phyloP scores from a whole-genome alignment of 2,797 vertebrate genomes.

The Anomalospiza imberbis region DNA sequence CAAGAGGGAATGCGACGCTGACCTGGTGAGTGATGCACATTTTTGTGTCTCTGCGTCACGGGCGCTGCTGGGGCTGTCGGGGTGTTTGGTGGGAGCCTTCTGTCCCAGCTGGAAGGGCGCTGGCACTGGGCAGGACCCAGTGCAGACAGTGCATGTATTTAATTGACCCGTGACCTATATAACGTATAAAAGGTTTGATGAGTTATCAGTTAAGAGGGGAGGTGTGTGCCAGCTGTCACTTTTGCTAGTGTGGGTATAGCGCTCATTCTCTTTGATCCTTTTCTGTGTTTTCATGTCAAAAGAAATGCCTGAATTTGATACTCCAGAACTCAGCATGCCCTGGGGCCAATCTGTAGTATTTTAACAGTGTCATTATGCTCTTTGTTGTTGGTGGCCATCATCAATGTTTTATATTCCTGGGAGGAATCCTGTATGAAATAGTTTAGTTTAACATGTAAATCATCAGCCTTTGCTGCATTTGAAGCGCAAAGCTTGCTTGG shows the following conservation, averaged over 20 bases:
- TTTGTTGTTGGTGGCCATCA: background rate
- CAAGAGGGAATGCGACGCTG: constrained; percentile 88
- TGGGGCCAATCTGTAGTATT: background rate
- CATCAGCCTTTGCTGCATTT: background rate
- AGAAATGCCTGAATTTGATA: background rate
- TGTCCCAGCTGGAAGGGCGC: background rate
- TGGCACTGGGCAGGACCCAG: fast-evolving
- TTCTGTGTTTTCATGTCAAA: background rate
- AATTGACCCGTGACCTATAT: background rate
- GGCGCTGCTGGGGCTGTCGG: background rate
- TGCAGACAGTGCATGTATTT: background rate
- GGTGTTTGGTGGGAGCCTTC: background rate
- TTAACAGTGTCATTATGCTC: background rate
- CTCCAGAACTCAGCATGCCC: background rate
- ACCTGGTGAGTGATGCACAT: constrained; percentile 84
- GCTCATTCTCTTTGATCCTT: background rate
- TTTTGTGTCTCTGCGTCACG: background rate
- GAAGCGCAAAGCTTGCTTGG: background rate
- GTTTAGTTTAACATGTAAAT: background rate
- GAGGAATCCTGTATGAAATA: background rate
- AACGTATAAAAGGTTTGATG: background rate
- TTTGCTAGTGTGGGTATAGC: background rate
- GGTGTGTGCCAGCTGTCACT: background rate
- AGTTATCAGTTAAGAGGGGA: background rate
- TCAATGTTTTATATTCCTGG: background rate